Percentiles rank a stretch among this genome's conserved stretches.
Conservation (phyloP, 2,113 vertebrate genomes). For the Semicossyphus pulcher region DNA sequence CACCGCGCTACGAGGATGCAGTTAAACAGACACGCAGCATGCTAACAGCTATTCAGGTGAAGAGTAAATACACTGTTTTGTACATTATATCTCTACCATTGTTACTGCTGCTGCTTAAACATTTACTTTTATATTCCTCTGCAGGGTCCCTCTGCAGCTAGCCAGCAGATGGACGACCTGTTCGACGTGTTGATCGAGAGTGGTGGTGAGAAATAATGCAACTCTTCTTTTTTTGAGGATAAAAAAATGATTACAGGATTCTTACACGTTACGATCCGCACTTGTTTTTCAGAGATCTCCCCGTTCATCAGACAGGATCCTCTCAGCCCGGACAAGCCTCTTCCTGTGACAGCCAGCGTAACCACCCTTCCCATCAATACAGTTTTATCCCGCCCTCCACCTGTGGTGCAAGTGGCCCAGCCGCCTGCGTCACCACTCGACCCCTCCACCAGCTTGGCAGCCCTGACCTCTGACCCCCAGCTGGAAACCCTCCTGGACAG, state of each 20-base stretch:
- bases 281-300: constrained; percentile 88
- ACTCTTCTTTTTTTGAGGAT: neutral
- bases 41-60: constrained; percentile 87
- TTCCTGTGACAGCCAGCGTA: constrained; percentile 93
- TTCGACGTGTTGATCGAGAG: constrained; percentile 98
- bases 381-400: constrained; percentile 91
- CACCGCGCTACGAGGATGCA: constrained; percentile 96
- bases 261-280: neutral
- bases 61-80: neutral
- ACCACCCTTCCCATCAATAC: constrained; percentile 95
- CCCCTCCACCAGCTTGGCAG: constrained; percentile 80
- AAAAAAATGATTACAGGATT: neutral
- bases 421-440: constrained; percentile 78
- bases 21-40: constrained; percentile 92
- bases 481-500: constrained; percentile 91
- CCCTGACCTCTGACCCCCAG: constrained; percentile 86
- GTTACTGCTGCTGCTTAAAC: neutral
- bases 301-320: constrained; percentile 91
- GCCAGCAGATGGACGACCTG: constrained; percentile 99
- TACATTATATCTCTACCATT: neutral
- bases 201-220: constrained; percentile 85
- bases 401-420: constrained; percentile 91
- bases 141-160: constrained; percentile 88
- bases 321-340: constrained; percentile 89
- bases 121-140: neutral